Evolutionary conservation across 2,797 vertebrate species (phyloP).

Genomic region (Propithecus perrieri): DNA sequence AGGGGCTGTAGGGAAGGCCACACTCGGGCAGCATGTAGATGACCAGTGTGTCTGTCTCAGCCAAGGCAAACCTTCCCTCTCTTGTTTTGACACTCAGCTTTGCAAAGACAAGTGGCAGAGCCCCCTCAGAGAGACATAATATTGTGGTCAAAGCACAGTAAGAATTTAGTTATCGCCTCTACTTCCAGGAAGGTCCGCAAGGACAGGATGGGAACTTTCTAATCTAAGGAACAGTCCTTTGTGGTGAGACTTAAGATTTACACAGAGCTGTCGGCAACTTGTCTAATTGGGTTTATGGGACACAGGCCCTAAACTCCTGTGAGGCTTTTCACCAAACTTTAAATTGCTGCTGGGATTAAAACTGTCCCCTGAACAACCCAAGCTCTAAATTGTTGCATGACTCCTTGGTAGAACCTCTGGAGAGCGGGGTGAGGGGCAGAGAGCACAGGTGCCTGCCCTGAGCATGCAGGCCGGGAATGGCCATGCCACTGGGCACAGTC

Average conservation of each 20-base stretch:
- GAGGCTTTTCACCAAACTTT: constrained; percentile 66
- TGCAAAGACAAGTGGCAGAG: neutral
- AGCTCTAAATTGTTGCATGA: neutral
- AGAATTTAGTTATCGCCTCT: neutral
- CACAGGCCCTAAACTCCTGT: constrained; percentile 31
- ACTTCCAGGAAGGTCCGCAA: neutral
- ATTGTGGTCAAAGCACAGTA: neutral
- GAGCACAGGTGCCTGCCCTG: neutral
- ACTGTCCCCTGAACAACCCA: neutral
- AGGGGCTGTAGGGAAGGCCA: neutral
- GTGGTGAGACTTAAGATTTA: neutral
- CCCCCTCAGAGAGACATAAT: neutral
- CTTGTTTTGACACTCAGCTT: neutral
- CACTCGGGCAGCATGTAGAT: neutral
- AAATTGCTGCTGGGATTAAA: constrained; percentile 75
- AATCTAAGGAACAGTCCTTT: neutral
- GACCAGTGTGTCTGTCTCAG: neutral
- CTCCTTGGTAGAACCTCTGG: neutral
- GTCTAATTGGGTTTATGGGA: constrained; percentile 48
- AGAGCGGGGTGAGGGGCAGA: neutral
- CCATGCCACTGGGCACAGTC: neutral
- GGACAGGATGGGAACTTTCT: neutral
- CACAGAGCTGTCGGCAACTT: neutral
- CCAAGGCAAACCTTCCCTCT: neutral
- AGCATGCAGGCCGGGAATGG: rapidly evolving